A percentile compares a stretch with the other conserved stretches of the same genome.
Evolutionary conservation across 2,888 invertebrate species (phyloP).

Genomic region (Chloroclysta siterata): DNA sequence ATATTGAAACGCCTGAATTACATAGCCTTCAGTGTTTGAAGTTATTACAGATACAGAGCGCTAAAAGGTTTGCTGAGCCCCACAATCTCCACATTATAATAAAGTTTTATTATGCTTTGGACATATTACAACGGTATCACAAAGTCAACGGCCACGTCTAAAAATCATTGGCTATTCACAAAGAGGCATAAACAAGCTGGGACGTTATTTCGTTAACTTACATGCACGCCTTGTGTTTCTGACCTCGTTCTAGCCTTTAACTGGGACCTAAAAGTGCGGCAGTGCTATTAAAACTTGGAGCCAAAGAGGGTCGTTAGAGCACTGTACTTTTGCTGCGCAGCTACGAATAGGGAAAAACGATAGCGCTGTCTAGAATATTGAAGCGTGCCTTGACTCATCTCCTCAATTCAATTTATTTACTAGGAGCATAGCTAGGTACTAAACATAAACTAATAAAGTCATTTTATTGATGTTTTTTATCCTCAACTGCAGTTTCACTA

Average conservation of each 20-base stretch:
- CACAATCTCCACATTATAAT: constrained; percentile 1
- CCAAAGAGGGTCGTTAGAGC: constrained; percentile 69
- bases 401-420: no score
- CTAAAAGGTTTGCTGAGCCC: not conserved
- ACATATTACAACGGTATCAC: not conserved
- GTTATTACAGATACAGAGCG: not conserved
- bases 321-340: constrained; percentile 60
- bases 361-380: not conserved
- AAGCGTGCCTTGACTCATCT: not conserved
- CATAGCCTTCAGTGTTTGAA: not conserved
- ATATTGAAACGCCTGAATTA: not conserved
- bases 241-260: constrained; percentile 64
- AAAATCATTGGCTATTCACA: constrained; percentile 27
- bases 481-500: no score
- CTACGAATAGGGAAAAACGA: constrained; percentile 31
- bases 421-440: no score
- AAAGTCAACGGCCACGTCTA: not conserved
- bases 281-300: constrained; percentile 72
- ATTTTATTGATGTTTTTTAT: no score
- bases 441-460: no score
- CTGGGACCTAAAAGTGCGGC: constrained; percentile 68
- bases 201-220: constrained; percentile 31
- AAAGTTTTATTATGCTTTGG: not conserved
- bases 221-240: constrained; percentile 45
- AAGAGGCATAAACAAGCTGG: constrained; percentile 21